These are phyloP conservation scores for Sphaerodactylus townsendi DNA, from an alignment of 2,113 vertebrate genomes.

Conservation along the genomic window DNA sequence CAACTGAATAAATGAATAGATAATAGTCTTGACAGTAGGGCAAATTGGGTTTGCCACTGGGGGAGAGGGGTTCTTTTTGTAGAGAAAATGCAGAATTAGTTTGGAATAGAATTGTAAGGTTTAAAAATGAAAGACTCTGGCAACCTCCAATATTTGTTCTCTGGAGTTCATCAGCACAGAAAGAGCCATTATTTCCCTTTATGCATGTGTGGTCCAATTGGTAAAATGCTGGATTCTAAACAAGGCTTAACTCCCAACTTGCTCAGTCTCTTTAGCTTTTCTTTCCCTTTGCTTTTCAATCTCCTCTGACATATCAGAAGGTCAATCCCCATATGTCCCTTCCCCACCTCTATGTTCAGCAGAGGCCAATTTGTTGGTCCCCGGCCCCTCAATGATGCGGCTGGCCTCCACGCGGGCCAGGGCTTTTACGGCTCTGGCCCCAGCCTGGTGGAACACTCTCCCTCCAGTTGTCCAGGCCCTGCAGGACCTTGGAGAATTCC, in stretches of 20 bases:
- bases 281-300: too few relatives aligned
- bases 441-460: too few relatives aligned
- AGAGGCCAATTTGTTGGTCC: too few relatives aligned
- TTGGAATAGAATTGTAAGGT: background rate
- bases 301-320: background rate
- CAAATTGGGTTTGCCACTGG: background rate
- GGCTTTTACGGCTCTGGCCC: too few relatives aligned
- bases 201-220: background rate
- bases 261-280: background rate
- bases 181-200: background rate
- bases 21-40: background rate
- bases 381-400: too few relatives aligned
- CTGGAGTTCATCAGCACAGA: background rate
- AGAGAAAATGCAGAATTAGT: background rate
- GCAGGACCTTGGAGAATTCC: too few relatives aligned
- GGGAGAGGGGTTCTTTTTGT: background rate
- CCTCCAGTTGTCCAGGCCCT: too few relatives aligned
- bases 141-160: background rate
- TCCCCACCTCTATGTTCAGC: too few relatives aligned
- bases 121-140: background rate
- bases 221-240: background rate
- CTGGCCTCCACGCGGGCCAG: too few relatives aligned
- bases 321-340: too few relatives aligned
- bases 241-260: too few relatives aligned
- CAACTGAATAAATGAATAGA: conserved; percentile 8